Evolutionary conservation across 2,797 vertebrate species (phyloP).

Genomic region (Malacoctenus gilli): DNA sequence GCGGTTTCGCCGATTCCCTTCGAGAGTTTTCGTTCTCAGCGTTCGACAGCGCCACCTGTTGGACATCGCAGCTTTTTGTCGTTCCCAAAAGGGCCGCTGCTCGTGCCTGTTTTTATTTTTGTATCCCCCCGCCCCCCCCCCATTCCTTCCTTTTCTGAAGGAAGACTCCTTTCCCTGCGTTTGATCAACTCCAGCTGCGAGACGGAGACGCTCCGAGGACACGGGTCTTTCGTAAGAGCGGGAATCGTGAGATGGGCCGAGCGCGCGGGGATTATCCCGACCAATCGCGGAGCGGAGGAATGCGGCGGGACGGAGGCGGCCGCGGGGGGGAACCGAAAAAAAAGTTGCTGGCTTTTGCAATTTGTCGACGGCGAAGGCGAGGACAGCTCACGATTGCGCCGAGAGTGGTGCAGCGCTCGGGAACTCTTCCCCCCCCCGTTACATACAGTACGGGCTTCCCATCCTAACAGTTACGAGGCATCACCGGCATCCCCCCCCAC

Average conservation of each 20-base stretch:
- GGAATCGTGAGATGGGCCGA: slow-evolving; percentile 31
- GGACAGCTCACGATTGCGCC: no score
- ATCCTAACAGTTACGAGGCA: neutral
- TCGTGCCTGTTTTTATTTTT: no score
- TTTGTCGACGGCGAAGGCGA: slow-evolving; percentile 34
- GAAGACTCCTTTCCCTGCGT: slow-evolving; percentile 52
- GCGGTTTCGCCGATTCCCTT: no score
- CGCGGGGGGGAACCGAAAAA: slow-evolving; percentile 37
- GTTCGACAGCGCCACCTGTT: slow-evolving; percentile 7
- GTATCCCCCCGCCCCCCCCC: no score
- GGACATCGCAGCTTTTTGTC: neutral
- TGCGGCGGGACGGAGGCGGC: slow-evolving; percentile 34
- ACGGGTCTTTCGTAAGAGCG: slow-evolving; percentile 46
- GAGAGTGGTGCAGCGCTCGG: no score
- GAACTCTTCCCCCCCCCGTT: no score
- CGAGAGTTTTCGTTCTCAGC: neutral
- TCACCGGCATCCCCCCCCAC: slow-evolving; percentile 1
- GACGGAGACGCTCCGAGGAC: slow-evolving; percentile 50
- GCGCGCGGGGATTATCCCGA: slow-evolving; percentile 47
- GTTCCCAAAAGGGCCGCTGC: no score
- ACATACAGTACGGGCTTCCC: no score
- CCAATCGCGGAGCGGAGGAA: slow-evolving; percentile 56
- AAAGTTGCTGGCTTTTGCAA: slow-evolving; percentile 30
- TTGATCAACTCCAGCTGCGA: slow-evolving; percentile 76
- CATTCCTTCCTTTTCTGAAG: slow-evolving; percentile 16